These are phyloP conservation scores for Leptinotarsa lineolata DNA, from an alignment of 1,140 invertebrate genomes.

Conservation along the genomic window DNA sequence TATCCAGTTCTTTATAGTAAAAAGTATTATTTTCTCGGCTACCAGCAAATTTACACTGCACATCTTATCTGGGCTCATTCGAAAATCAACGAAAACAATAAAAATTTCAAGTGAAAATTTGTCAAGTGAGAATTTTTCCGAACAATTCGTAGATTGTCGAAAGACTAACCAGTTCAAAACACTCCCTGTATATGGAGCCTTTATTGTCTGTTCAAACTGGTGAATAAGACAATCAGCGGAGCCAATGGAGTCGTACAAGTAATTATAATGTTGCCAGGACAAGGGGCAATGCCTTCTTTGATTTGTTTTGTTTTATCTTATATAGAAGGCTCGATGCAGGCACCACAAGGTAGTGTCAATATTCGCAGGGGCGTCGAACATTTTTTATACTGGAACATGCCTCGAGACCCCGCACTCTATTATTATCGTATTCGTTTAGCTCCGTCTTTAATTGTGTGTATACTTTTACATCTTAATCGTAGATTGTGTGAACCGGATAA, in stretches of 20 bases:
- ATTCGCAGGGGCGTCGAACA: constrained; percentile 39
- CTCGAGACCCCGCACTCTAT: constrained; percentile 40
- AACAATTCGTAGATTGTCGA: too few relatives aligned
- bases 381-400: constrained; percentile 36
- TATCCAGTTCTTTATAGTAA: too few relatives aligned
- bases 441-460: constrained; percentile 37
- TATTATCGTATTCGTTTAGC: constrained; percentile 44
- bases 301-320: constrained; percentile 32
- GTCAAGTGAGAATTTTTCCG: too few relatives aligned
- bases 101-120: too few relatives aligned
- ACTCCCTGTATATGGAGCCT: too few relatives aligned
- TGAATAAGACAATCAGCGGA: constrained; percentile 20
- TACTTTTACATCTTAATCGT: constrained; percentile 32
- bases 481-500: constrained; percentile 11
- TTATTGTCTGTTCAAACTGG: constrained; percentile 9
- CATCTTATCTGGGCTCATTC: too few relatives aligned
- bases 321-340: constrained; percentile 36
- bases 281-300: constrained; percentile 26
- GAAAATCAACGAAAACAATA: too few relatives aligned
- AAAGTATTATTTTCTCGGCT: too few relatives aligned
- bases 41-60: too few relatives aligned
- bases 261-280: constrained; percentile 39
- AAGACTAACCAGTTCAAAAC: too few relatives aligned
- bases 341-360: constrained; percentile 30
- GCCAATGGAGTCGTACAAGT: constrained; percentile 28